Base-by-base conservation (phyloP, 2,113 vertebrate species). In the Chloropsis cyanopogon region DNA sequence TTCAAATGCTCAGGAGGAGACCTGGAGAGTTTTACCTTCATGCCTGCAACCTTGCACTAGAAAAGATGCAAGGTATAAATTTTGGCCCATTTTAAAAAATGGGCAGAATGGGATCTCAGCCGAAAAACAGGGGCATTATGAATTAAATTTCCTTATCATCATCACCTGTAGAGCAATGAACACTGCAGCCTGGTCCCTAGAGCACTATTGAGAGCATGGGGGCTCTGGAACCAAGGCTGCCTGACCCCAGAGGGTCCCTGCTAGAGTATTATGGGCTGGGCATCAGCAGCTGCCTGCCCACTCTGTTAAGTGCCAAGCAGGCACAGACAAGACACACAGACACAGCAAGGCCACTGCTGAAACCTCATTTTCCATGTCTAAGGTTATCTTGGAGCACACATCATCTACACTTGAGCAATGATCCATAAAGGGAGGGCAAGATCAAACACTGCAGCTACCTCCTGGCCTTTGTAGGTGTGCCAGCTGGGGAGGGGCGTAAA, bases 191-290 rank as follows among this genome's bases (percentile, higher is more conserved):
- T 2, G 0, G 44, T 52, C 52, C 41, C 64, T 44, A 18, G 42
- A 52, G 37, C 44, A 21, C 39, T 49, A 1, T 0, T 13, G 22
- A 60, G 23, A 44, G 20, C n/a, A 39, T 3, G 8, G 4, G 35
- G 35, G 63, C 70, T 77, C 59, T 54, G 35, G 35, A 68, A 49
- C 20, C 61, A 75, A 50, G 31, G 28, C n/a, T 90, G 65, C 19
- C 29, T 8, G 2, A 60, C 13, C 28, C 29, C n/a, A 47, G 24
- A 66, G 24, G 8, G 11, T 44, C 37, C 37, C 22, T 4, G 7
- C 14, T 19, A 53, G 31, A n/a, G 29, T 10, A 42, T 14, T 18
- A 15, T 23, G 7, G 31, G 26, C 49, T 85, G n/a, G 44, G 20
- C 25, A 14, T 10, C 70, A 70, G 49, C 46, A 78, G 75, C 56